Base-by-base conservation (phyloP, 2,888 invertebrate genomes). In the Proisotoma minuta region DNA sequence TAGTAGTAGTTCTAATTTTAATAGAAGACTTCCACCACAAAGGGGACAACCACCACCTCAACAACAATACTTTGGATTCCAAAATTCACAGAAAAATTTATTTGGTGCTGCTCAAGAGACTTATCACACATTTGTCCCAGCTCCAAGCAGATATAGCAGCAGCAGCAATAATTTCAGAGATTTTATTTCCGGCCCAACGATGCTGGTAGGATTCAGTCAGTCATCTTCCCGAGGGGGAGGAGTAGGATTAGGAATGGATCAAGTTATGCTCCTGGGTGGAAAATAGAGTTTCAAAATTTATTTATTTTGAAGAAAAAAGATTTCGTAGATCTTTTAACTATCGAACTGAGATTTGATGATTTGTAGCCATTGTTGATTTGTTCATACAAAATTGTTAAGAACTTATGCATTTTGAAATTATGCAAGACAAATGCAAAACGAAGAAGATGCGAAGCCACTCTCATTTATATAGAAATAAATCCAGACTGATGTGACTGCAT, bases 91-190 rank as follows among this genome's bases (percentile, higher is more conserved):
- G 23, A 39, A 56, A 27, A 20, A 54, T 48, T 40, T 56, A 29
- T 60, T 49, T 18, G 48, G 49, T 15, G 59, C 62, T 27, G 59
- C 67, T 34, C 66, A 66, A 61, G 64, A 64, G 53, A 51, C 62
- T 12, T 64, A 58, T 27, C 62, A 63, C 1, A 53, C 57, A 15
- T 64, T 62, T 28, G 51, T 64, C 3, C 48, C 62, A 2, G 59
- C 66, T 12, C 66, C 67, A 5, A 57, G 40, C 20, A 43, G 43
- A 48, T 60, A 49, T 39, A 48, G 28, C 43, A n/a, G n/a, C n/a
- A n/a, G n/a, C n/a, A 20, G n/a, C 3, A 23, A 23, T 5, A 29
- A 20, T 28, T 54, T 54, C 23, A 54, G 18, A 43, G 43, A 43
- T 43, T 43, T 43, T 43, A 20, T 4, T 5, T n/a, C 43, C 4